Conservation (phyloP, 2,113 vertebrate species). For the Conger conger region DNA sequence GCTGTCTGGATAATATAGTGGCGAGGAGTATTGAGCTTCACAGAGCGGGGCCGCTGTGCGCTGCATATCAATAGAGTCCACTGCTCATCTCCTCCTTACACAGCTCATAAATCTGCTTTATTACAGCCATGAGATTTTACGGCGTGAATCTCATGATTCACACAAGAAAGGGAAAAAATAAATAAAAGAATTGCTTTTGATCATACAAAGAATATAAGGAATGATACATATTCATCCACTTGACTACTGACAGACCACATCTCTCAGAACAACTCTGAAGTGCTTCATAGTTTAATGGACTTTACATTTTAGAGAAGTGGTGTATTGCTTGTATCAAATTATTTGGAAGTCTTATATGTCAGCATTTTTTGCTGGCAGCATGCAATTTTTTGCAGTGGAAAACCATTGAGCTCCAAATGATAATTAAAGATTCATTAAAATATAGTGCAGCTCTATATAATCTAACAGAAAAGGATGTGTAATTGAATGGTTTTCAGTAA, state of each 20-base stretch:
- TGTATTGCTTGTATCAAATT: neutral
- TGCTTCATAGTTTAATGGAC: neutral
- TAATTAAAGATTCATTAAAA: neutral
- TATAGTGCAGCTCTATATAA: neutral
- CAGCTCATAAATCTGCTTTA: slow-evolving; percentile 1
- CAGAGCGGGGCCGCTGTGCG: neutral
- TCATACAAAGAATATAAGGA: neutral
- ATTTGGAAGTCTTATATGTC: neutral
- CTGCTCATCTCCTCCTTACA: neutral
- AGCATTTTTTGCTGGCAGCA: neutral
- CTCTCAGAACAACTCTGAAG: neutral
- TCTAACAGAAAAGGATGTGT: neutral
- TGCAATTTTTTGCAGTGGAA: neutral
- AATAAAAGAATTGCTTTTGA: neutral
- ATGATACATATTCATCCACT: neutral
- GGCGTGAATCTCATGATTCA: neutral
- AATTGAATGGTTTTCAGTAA: neutral
- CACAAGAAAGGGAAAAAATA: neutral
- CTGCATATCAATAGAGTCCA: neutral
- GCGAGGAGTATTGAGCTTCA: neutral
- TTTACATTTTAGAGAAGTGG: neutral
- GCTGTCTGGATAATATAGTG: slow-evolving; percentile 1
- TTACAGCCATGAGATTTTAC: neutral
- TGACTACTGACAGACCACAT: neutral
- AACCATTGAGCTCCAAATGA: neutral